phyloP scores from a whole-genome alignment of 2,888 invertebrate species.

The Plagodis pulveraria region DNA sequence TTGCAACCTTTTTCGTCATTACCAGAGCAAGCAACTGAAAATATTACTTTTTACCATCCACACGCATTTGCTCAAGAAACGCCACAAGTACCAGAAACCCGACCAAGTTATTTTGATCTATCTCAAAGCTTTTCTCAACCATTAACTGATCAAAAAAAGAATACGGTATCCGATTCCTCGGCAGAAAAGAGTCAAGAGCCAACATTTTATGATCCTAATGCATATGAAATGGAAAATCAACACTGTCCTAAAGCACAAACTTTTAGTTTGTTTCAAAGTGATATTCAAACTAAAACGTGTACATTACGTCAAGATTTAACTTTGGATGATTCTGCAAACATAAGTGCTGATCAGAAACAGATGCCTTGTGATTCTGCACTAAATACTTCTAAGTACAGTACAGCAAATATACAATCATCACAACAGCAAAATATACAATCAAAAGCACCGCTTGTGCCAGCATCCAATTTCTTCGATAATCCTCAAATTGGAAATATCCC shows the following conservation, averaged over 20 bases:
- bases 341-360: neutral
- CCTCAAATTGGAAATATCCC: slow-evolving; percentile 5
- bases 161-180: neutral
- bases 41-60: slow-evolving; percentile 6
- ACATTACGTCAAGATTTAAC: neutral
- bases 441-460: slow-evolving; percentile 23
- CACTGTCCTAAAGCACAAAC: neutral
- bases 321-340: neutral
- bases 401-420: slow-evolving; percentile 11
- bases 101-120: slow-evolving; percentile 2
- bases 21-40: slow-evolving; percentile 1
- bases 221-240: slow-evolving; percentile 5
- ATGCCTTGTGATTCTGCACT: slow-evolving; percentile 11
- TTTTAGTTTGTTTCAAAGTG: neutral
- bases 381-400: slow-evolving; percentile 20
- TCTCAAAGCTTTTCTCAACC: slow-evolving; percentile 4
- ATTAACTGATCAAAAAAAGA: neutral
- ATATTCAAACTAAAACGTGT: neutral
- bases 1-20: neutral
- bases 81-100: slow-evolving; percentile 5
- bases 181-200: slow-evolving; percentile 4
- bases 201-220: slow-evolving; percentile 13
- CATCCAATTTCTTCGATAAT: slow-evolving; percentile 31
- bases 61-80: slow-evolving; percentile 12
- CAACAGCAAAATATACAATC: slow-evolving; percentile 12